phyloP scores from a whole-genome alignment of 2,113 vertebrate species.

The Diadophis punctatus region DNA sequence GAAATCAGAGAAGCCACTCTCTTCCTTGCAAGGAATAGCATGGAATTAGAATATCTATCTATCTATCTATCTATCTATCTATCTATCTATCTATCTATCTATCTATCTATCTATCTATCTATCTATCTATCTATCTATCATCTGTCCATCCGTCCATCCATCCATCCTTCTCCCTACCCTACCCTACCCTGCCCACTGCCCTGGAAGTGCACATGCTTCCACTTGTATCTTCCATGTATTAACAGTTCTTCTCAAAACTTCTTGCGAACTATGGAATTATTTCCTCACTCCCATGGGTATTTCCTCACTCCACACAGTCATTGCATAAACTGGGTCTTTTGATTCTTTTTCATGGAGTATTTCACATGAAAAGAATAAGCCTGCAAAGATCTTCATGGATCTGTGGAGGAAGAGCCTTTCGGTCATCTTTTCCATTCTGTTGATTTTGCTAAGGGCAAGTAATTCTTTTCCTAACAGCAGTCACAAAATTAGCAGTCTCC shows the following conservation, averaged over 20 bases:
- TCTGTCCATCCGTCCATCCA: no score
- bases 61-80: no score
- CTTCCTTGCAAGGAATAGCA: not conserved
- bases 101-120: no score
- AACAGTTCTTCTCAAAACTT: not conserved
- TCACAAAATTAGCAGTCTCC: not conserved
- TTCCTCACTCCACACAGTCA: not conserved
- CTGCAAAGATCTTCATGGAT: not conserved
- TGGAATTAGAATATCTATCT: not conserved
- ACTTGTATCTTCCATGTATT: not conserved
- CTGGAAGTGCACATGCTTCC: not conserved
- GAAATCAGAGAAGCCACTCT: not conserved
- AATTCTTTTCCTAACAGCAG: not conserved
- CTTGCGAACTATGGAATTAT: not conserved
- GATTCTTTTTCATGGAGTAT: not conserved
- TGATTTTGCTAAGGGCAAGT: not conserved
- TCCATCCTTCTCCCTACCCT: no score
- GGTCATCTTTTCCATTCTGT: fast-evolving
- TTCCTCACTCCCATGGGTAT: no score
- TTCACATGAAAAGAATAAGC: not conserved
- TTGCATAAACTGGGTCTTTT: not conserved
- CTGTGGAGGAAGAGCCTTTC: not conserved
- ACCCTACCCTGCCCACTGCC: no score
- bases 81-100: no score
- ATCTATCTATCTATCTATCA: no score